Evolutionary conservation across 2,888 invertebrate species (phyloP), one percentile per base, ranked within the genome.

Genomic region (Amiota mariae): DNA sequence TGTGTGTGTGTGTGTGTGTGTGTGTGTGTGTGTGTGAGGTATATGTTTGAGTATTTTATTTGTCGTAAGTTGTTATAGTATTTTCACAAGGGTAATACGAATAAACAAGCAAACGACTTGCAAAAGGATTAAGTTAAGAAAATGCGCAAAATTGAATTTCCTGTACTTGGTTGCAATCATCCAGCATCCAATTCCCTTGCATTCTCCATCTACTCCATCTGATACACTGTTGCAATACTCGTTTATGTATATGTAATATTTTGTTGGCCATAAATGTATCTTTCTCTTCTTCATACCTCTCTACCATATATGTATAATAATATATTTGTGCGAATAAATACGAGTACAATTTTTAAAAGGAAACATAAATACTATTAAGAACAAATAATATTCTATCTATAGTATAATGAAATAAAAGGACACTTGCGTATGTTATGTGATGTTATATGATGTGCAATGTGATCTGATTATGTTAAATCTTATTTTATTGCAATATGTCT

Each of bases 141-240:
- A 78, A 77, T 78, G 75, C 81, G 78, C 80, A 79, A 85, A 85
- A 85, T 85, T 83, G 82, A 85, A 82, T 85, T 81, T 81, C 71
- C 76, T 76, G 72, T 76, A 72, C 72, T 73, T 71, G 57, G 49
- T 56, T 56, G 48, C 56, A 24, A 66, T 48, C 46, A 2, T 54
- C 4, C 46, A 54, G 51, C 46, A 2, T 54, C 4, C 46, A 54
- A 57, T 46, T 24, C 36, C 36, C 59, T 59, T 6, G 18, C 61
- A 61, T 46, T 24, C 36, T 36, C 36, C 36, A 6, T 36, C 8
- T 36, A 36, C 36, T 6, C 3, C 36, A 6, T 2, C 6, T 6
- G 6, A 2, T 36, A 36, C 36, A 36, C 8, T 36, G 36, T 36
- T 36, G 36, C 36, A 36, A 36, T 36, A 36, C n/a, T n/a, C n/a